Evolutionary conservation across 2,888 invertebrate genomes (phyloP).

Genomic region (Aleiodes testaceus): DNA sequence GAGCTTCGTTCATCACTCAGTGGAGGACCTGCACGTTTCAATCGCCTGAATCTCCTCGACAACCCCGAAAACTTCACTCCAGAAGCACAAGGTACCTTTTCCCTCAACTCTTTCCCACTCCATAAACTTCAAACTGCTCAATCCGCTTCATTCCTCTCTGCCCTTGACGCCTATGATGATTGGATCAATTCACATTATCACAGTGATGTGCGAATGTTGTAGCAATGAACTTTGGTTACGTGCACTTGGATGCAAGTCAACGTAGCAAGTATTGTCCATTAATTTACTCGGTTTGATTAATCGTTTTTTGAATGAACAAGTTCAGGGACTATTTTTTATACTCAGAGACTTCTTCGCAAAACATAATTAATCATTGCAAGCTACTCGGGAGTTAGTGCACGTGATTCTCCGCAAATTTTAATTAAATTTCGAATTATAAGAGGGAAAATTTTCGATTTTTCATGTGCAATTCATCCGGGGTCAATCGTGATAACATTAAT

Average conservation of each 20-base stretch:
- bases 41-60: constrained; percentile 54
- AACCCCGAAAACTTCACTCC: constrained; percentile 58
- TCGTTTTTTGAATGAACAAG: constrained; percentile 32
- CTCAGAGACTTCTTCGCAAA: background rate
- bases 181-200: constrained; percentile 53
- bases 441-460: background rate
- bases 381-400: no score
- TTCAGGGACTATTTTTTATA: constrained; percentile 19
- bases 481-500: constrained; percentile 18
- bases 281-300: constrained; percentile 36
- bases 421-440: no score
- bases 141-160: constrained; percentile 18
- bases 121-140: background rate
- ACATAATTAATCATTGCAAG: no score
- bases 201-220: constrained; percentile 40
- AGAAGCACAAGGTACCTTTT: constrained; percentile 50
- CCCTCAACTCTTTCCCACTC: background rate
- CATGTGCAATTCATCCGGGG: background rate
- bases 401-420: no score
- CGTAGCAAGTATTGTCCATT: constrained; percentile 27
- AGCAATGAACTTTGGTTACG: constrained; percentile 47
- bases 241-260: background rate
- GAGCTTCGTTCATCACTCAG: constrained; percentile 60
- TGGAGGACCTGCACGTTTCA: constrained; percentile 52
- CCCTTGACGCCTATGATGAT: constrained; percentile 46